Evolutionary conservation across 2,888 invertebrate species (phyloP).

Genomic region (Caenorhabditis zanzibari): DNA sequence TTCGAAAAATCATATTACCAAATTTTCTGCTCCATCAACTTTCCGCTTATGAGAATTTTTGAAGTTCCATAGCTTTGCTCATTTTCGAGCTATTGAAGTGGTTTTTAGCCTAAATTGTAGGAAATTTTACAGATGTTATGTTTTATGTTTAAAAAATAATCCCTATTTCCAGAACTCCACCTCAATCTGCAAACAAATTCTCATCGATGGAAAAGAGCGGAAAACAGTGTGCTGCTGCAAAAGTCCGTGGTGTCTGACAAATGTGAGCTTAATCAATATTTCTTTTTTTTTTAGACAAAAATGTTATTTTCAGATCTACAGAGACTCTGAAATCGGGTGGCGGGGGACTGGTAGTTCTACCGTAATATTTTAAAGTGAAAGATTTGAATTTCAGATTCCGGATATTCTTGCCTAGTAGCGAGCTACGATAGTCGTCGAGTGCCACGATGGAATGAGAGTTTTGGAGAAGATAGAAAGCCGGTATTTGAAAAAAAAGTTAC

Average conservation of each 20-base stretch:
- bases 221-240: constrained; percentile 32
- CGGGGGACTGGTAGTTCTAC: neutral
- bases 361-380: neutral
- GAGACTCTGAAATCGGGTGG: constrained; percentile 30
- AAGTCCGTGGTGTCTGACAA: constrained; percentile 15
- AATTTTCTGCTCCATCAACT: too few species aligned
- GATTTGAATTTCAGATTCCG: constrained; percentile 12
- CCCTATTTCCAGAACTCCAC: constrained; percentile 8
- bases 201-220: neutral
- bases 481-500: neutral
- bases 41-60: too few species aligned
- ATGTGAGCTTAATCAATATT: neutral
- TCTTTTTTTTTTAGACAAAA: neutral
- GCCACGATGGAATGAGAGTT: constrained; percentile 5
- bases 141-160: too few species aligned
- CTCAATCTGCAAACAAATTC: neutral
- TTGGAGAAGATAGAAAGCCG: neutral
- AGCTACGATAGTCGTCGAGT: constrained; percentile 22
- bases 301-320: constrained; percentile 25
- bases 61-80: too few species aligned
- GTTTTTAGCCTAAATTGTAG: too few species aligned
- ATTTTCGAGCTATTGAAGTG: too few species aligned
- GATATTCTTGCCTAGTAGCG: neutral
- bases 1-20: too few species aligned
- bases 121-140: too few species aligned